Base-by-base conservation (phyloP, 1,140 invertebrate genomes). In the Wiebesia pumilae region DNA sequence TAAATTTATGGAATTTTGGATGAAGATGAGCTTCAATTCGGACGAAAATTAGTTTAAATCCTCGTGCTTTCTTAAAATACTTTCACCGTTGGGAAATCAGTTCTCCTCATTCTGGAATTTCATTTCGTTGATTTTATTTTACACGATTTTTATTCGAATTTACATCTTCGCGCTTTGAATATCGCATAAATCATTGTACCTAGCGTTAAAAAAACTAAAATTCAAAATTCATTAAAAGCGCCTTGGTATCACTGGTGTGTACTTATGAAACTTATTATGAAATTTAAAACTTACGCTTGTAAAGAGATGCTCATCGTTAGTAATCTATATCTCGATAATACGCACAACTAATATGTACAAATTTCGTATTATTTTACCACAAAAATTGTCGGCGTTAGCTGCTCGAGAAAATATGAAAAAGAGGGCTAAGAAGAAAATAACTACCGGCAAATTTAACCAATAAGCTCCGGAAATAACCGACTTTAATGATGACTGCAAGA, bases 401-500 rank as follows among this genome's bases (percentile, higher is more conserved):
- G 30, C 47, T 19, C 33, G 78, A 71, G 84, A 85, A 75, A 78
- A 85, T 88, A 54, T 62, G 58, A 65, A 38, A 69, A 89, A 62
- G 12, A 73, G 54, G 47, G 43, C 1, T 27, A 24, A 30, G 14
- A 80, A 73, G 47, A 69, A 47, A 80, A 33, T 81, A 21, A 51
- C 33, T 27, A 38, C 21, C 58, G 58, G 33, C 43, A 71, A 43
- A 62, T 77, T 54, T 10, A 40, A 84, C 58, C 58, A 86, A 82
- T 51, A 87, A 81, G 85, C 38, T 75, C 43, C 54, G 62, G 84
- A 80, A 87, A 86, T 87, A 88, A 88, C 78, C 78, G 69, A 84
- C 69, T 81, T 79, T 71, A 88, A 87, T 82, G 79, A 84, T 86
- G 38, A 86, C 78, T 51, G 40, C 35, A 47, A 47, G 30, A 47